phyloP scores from a whole-genome alignment of 92 coral and sea anemone genomes.

The Phenganax marumi region DNA sequence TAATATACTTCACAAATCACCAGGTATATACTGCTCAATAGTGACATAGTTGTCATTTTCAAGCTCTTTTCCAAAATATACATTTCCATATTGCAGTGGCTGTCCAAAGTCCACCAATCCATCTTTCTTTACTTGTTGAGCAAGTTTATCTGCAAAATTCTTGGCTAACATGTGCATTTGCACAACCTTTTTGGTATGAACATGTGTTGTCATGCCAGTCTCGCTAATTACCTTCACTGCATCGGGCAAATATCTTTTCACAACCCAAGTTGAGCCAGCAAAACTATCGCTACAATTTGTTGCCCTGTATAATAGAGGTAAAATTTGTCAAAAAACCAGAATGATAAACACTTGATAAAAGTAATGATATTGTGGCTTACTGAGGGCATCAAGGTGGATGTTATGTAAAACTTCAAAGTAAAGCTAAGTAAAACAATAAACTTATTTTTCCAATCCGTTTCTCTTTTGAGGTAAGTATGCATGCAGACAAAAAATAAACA shows the following conservation, averaged over 20 bases:
- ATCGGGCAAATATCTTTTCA: slow-evolving; percentile 48
- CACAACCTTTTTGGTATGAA: slow-evolving; percentile 44
- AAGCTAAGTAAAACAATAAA: too few species aligned
- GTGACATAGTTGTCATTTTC: slow-evolving; percentile 41
- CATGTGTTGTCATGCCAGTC: slow-evolving; percentile 38
- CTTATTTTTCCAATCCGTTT: too few species aligned
- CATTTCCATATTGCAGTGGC: slow-evolving; percentile 40
- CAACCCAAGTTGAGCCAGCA: slow-evolving; percentile 41
- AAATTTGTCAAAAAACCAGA: too few species aligned
- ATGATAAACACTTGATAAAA: too few species aligned
- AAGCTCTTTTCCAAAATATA: slow-evolving; percentile 26
- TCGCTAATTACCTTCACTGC: slow-evolving; percentile 44
- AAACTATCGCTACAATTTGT: slow-evolving; percentile 22
- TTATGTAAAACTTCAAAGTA: too few species aligned
- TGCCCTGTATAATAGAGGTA: slow-evolving; percentile 1
- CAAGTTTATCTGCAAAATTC: slow-evolving; percentile 49
- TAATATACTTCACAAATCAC: slow-evolving; percentile 50
- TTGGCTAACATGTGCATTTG: slow-evolving; percentile 52
- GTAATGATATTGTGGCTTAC: too few species aligned
- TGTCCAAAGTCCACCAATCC: background rate
- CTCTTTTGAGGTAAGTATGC: too few species aligned
- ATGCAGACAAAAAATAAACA: too few species aligned
- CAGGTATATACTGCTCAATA: slow-evolving; percentile 40
- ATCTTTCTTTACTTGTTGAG: background rate
- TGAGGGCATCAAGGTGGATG: too few species aligned